phyloP scores from a whole-genome alignment of 2,113 vertebrate genomes.

The Nothocercus julius region DNA sequence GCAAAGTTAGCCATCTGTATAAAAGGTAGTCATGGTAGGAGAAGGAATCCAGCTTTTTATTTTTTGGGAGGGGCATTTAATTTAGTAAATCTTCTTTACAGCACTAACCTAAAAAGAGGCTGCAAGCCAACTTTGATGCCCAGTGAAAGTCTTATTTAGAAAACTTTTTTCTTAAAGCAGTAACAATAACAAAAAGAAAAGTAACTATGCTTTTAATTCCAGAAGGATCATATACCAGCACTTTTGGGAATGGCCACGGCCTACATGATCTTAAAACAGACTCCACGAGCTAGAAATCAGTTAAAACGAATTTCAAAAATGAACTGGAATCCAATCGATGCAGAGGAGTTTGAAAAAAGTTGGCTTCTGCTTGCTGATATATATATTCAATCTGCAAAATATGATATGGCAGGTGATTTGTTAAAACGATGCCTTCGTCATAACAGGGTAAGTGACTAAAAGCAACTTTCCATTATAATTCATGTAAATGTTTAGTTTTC shows the following conservation, averaged over 20 bases:
- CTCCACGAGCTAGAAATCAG: slow-evolving; percentile 92
- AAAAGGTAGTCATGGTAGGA: not conserved
- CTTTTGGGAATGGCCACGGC: slow-evolving; percentile 96
- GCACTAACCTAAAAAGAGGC: not conserved
- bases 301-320: slow-evolving; percentile 96
- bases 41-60: not conserved
- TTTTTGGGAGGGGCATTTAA: not conserved
- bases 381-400: slow-evolving; percentile 97
- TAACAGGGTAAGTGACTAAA: slow-evolving; percentile 84
- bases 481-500: not conserved
- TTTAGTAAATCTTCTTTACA: not conserved
- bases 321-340: slow-evolving; percentile 93
- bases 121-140: not conserved
- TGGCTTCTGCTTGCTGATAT: slow-evolving; percentile 97
- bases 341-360: slow-evolving; percentile 98
- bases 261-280: slow-evolving; percentile 97
- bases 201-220: slow-evolving; percentile 15
- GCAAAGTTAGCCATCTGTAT: not conserved
- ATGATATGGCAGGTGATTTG: slow-evolving; percentile 92
- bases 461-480: not conserved
- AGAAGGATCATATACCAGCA: slow-evolving; percentile 95
- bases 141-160: not conserved
- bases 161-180: not conserved
- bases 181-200: not conserved
- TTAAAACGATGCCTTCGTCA: slow-evolving; percentile 90